Evolutionary conservation across 2,888 invertebrate genomes (phyloP).

Genomic region (Arge pagana): DNA sequence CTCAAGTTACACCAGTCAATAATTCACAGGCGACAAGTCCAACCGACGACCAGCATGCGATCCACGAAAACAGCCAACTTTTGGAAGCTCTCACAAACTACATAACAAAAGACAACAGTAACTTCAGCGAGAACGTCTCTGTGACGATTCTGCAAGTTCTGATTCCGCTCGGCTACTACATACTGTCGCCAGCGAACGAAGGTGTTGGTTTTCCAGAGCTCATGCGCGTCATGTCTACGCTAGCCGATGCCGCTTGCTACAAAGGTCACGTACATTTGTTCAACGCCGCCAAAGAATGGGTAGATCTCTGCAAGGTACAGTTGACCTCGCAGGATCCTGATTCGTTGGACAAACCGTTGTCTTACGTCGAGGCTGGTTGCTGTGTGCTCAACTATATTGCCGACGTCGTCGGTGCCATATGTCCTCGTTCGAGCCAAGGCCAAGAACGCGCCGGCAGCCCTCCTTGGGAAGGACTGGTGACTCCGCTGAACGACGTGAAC

Average conservation of each 20-base stretch:
- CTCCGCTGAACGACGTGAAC: slow-evolving; percentile 49
- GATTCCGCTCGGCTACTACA: slow-evolving; percentile 73
- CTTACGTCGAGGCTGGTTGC: slow-evolving; percentile 74
- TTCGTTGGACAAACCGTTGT: slow-evolving; percentile 61
- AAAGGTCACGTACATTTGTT: slow-evolving; percentile 81
- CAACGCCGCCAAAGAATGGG: slow-evolving; percentile 80
- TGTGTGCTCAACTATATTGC: slow-evolving; percentile 84
- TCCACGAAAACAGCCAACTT: slow-evolving; percentile 72
- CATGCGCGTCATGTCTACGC: slow-evolving; percentile 76
- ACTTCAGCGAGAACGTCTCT: slow-evolving; percentile 66
- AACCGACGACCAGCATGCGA: slow-evolving; percentile 59
- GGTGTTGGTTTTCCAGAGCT: slow-evolving; percentile 79
- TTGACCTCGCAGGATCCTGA: slow-evolving; percentile 62
- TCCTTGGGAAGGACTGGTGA: slow-evolving; percentile 79
- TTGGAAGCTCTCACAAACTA: slow-evolving; percentile 73
- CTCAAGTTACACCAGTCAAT: slow-evolving; percentile 33
- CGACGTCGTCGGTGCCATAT: slow-evolving; percentile 70
- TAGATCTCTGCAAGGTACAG: slow-evolving; percentile 70
- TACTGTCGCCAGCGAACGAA: slow-evolving; percentile 68
- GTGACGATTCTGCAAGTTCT: slow-evolving; percentile 71
- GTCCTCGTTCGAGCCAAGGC: slow-evolving; percentile 47
- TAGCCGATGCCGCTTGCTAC: slow-evolving; percentile 85
- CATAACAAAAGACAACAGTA: slow-evolving; percentile 71
- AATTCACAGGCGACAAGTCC: slow-evolving; percentile 42
- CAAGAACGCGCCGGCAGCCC: slow-evolving; percentile 65